phyloP scores from a whole-genome alignment of 2,113 vertebrate genomes.

The Symphodus melops region DNA sequence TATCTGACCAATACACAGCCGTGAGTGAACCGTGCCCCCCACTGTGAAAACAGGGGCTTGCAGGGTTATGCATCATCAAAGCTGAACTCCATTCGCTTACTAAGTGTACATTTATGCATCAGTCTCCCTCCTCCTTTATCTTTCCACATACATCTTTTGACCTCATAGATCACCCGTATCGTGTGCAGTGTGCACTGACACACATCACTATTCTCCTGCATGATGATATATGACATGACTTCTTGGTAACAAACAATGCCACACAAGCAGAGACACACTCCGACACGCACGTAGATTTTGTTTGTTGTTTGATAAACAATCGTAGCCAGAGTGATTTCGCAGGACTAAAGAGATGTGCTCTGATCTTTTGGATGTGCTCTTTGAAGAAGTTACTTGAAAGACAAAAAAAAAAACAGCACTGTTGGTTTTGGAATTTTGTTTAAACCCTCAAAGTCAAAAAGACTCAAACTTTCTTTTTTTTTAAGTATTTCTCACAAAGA shows the following conservation, averaged over 20 bases:
- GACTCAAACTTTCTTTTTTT: conserved; percentile 46
- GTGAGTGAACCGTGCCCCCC: conserved; percentile 11
- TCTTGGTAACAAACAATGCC: conserved; percentile 28
- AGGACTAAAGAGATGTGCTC: conserved; percentile 61
- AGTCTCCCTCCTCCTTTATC: background rate
- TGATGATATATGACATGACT: background rate
- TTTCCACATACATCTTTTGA: conserved; percentile 5
- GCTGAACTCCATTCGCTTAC: background rate
- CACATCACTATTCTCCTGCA: background rate
- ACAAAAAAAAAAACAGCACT: conserved; percentile 45
- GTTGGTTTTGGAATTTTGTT: conserved; percentile 56
- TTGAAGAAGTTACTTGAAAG: conserved; percentile 59
- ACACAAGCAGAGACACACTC: background rate
- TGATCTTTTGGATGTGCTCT: conserved; percentile 61
- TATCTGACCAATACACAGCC: conserved; percentile 7
- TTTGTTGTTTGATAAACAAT: conserved; percentile 53
- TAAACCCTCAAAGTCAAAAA: conserved; percentile 61
- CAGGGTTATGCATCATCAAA: conserved; percentile 31
- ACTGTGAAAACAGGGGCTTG: conserved; percentile 4
- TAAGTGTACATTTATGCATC: conserved; percentile 4
- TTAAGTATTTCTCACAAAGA: conserved; percentile 40
- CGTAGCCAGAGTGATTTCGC: conserved; percentile 47
- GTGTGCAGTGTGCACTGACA: background rate
- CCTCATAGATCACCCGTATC: background rate
- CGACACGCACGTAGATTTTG: conserved; percentile 24